Percentiles rank a stretch among this genome's conserved stretches.
Evolutionary conservation across 2,113 vertebrate species (phyloP).

Genomic region (Chunga burmeisteri): DNA sequence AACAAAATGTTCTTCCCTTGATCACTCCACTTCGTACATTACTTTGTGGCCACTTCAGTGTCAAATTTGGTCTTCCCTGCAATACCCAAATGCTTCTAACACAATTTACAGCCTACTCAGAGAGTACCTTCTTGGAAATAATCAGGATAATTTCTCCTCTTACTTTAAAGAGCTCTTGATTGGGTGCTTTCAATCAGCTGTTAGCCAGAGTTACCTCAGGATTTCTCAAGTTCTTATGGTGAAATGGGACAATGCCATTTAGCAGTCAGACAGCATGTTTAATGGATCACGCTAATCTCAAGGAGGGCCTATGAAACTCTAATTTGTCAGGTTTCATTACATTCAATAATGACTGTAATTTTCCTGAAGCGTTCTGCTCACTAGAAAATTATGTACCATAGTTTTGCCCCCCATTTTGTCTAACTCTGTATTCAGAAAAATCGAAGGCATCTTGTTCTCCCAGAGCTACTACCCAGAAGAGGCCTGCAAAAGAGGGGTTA

Average conservation of each 20-base stretch:
- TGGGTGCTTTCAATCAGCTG: conserved; percentile 35
- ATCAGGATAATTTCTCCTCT: conserved; percentile 49
- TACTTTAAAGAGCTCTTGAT: conserved; percentile 29
- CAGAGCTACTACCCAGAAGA: background rate
- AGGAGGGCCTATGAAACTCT: conserved; percentile 56
- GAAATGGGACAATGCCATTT: conserved; percentile 43
- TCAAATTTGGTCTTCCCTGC: conserved; percentile 41
- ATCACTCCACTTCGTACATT: background rate
- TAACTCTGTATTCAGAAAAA: background rate
- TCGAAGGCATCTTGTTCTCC: background rate
- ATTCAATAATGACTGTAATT: conserved; percentile 50
- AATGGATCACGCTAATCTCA: conserved; percentile 57
- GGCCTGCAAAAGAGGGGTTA: background rate
- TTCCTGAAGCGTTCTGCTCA: conserved; percentile 51
- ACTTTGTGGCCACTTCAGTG: conserved; percentile 54
- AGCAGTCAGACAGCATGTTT: conserved; percentile 51
- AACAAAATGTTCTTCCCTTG: conserved; percentile 45
- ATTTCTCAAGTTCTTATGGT: background rate
- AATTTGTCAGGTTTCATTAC: conserved; percentile 71
- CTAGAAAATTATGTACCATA: conserved; percentile 33
- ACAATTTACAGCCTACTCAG: conserved; percentile 44
- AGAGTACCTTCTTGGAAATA: conserved; percentile 58
- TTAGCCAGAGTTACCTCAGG: conserved; percentile 28
- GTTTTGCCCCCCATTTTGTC: conserved; percentile 28
- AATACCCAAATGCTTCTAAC: conserved; percentile 39